These are phyloP conservation scores for Syritta pipiens DNA, from an alignment of 2,888 invertebrate genomes.

Conservation along the genomic window DNA sequence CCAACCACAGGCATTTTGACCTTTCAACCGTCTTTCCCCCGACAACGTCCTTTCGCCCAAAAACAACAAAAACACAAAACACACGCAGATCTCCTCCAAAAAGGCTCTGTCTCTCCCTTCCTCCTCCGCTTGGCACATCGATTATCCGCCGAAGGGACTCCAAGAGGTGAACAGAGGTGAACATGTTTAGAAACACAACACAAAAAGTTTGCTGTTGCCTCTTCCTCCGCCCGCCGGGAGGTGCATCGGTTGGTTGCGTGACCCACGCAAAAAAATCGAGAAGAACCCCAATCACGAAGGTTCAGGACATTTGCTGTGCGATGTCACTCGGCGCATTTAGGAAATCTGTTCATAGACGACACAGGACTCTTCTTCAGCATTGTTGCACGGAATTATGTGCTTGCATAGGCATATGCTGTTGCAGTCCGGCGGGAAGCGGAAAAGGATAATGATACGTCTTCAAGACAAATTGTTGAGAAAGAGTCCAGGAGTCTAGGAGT, in stretches of 20 bases:
- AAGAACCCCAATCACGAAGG: background rate
- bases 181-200: constrained; percentile 35
- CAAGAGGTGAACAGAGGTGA: constrained; percentile 38
- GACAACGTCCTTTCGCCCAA: background rate
- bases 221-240: background rate
- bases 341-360: constrained; percentile 1
- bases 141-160: constrained; percentile 23
- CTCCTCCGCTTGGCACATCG: constrained; percentile 11
- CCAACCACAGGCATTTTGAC: constrained; percentile 36
- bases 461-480: constrained; percentile 37
- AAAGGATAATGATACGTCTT: constrained; percentile 49
- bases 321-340: background rate
- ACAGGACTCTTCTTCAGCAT: background rate
- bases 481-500: background rate
- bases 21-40: constrained; percentile 7
- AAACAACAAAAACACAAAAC: no score
- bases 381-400: constrained; percentile 10
- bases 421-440: background rate
- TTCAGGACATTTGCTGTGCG: constrained; percentile 6
- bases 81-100: constrained; percentile 24
- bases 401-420: constrained; percentile 2
- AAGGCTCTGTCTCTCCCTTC: background rate
- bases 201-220: background rate
- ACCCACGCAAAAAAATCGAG: background rate
- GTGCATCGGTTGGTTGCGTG: constrained; percentile 47